A percentile compares a stretch with the other conserved stretches of the same genome.
phyloP scores from a whole-genome alignment of 1,140 invertebrate species.

The Bombus waltoni region DNA sequence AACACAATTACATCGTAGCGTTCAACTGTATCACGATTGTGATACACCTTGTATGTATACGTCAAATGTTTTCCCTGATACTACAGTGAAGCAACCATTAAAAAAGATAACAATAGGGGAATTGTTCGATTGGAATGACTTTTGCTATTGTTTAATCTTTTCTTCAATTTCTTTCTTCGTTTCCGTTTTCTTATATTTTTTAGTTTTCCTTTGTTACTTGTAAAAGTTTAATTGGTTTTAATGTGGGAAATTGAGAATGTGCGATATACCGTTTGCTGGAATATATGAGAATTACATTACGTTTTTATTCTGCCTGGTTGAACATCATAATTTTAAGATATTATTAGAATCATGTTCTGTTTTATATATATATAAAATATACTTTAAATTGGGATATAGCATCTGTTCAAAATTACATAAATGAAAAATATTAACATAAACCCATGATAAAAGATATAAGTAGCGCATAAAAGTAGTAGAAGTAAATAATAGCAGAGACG shows the following conservation, averaged over 20 bases:
- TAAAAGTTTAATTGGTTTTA: background rate
- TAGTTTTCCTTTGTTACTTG: background rate
- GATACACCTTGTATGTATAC: background rate
- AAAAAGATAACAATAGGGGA: constrained; percentile 21
- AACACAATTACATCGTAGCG: constrained; percentile 21
- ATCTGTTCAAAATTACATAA: too few species aligned
- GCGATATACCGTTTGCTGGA: background rate
- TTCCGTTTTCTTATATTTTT: background rate
- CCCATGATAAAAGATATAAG: too few species aligned
- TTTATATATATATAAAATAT: too few species aligned
- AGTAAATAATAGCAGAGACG: background rate
- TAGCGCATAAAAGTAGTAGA: background rate
- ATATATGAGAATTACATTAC: background rate
- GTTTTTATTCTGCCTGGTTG: background rate
- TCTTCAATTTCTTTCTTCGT: background rate
- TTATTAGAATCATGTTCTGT: too few species aligned
- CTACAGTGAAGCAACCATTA: background rate
- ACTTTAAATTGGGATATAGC: too few species aligned
- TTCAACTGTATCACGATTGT: background rate
- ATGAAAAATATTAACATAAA: too few species aligned
- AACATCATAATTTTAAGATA: background rate
- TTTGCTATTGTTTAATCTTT: constrained; percentile 9
- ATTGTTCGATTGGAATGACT: background rate
- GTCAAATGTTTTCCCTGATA: background rate
- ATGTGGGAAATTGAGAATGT: background rate